Evolutionary conservation across 2,888 invertebrate genomes (phyloP).

Genomic region (Drosophila paracracens): DNA sequence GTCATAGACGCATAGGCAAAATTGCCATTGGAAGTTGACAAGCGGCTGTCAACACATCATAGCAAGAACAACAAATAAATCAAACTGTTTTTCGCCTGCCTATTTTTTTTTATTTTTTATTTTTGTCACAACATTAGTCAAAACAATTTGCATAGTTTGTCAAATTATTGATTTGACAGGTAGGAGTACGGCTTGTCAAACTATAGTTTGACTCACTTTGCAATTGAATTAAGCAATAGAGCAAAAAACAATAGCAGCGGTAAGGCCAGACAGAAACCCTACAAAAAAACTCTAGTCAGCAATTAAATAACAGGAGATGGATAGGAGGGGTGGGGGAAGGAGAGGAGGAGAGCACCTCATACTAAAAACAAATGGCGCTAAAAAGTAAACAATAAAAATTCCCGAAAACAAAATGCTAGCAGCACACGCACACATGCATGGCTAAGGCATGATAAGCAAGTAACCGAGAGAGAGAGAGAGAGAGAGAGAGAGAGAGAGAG

Average conservation of each 20-base stretch:
- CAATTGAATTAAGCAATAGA: conserved; percentile 44
- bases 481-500: too few relatives aligned
- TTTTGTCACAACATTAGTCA: conserved; percentile 3
- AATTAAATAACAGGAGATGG: conserved; percentile 32
- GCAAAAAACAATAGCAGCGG: not conserved
- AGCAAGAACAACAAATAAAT: conserved; percentile 23
- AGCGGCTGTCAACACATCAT: conserved; percentile 31
- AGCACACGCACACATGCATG: not conserved
- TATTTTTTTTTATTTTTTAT: not conserved
- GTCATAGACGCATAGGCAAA: conserved; percentile 47
- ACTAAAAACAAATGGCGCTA: conserved; percentile 37
- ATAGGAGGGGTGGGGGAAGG: not conserved
- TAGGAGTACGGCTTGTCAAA: conserved; percentile 25
- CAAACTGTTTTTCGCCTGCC: not conserved
- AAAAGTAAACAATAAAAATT: conserved; percentile 46
- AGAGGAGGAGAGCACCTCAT: not conserved
- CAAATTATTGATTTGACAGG: conserved; percentile 46
- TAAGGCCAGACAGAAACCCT: conserved; percentile 35
- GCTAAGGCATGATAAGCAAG: conserved; percentile 16
- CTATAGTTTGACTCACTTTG: conserved; percentile 31
- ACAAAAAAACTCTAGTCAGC: conserved; percentile 18
- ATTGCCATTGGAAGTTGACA: conserved; percentile 64
- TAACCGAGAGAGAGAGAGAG: not conserved
- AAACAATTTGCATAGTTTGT: conserved; percentile 26
- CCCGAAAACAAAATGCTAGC: conserved; percentile 19